These are phyloP conservation scores for Taxidea taxus DNA, from an alignment of 2,113 vertebrate species.

Conservation along the genomic window DNA sequence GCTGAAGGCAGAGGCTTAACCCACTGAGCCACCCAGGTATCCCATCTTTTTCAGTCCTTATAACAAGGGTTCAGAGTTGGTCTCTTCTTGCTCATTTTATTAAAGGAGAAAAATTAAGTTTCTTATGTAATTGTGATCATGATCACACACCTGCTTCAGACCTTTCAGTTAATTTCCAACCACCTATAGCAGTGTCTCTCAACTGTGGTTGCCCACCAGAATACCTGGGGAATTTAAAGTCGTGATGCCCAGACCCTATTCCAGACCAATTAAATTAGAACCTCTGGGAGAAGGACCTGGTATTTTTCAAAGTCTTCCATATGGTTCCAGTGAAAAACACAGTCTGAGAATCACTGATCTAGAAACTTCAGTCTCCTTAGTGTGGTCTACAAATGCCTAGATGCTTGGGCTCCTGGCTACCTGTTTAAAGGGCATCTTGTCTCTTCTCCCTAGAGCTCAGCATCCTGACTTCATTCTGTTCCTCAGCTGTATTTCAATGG, in stretches of 20 bases:
- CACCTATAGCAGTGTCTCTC: background rate
- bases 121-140: background rate
- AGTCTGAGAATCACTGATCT: background rate
- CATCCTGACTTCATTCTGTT: background rate
- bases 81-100: background rate
- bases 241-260: background rate
- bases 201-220: background rate
- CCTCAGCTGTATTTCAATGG: background rate
- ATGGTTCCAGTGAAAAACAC: background rate
- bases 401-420: background rate
- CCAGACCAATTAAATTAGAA: background rate
- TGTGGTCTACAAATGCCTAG: background rate
- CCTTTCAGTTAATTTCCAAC: background rate
- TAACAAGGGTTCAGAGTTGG: background rate
- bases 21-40: too few relatives aligned
- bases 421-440: background rate
- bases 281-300: background rate
- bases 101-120: background rate
- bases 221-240: background rate
- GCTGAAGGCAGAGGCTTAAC: too few relatives aligned
- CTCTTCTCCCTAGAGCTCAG: background rate
- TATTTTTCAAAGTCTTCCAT: background rate
- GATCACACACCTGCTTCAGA: background rate
- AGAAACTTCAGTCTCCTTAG: background rate
- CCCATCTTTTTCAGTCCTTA: background rate